Evolutionary conservation across 1,140 invertebrate species (phyloP).

Genomic region (Trichomalopsis sarcophagae): DNA sequence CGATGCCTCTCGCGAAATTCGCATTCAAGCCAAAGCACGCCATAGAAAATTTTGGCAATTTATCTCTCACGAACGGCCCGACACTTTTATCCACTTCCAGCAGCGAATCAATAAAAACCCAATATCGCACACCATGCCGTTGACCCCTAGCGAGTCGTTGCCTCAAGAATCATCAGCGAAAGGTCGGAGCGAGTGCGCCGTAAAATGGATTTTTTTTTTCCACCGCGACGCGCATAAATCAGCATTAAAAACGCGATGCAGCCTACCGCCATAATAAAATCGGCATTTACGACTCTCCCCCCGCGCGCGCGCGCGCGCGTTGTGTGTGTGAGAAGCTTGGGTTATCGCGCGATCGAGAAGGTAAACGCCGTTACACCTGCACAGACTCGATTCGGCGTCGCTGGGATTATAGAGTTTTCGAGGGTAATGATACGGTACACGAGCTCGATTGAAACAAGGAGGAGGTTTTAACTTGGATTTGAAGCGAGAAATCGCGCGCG

Average conservation of each 20-base stretch:
- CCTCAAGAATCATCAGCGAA: neutral
- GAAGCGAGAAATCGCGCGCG: conserved; percentile 5
- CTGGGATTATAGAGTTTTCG: too few species aligned
- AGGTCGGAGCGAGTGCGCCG: neutral
- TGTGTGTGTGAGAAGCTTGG: neutral
- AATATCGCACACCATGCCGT: neutral
- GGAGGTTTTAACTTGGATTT: neutral
- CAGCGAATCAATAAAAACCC: neutral
- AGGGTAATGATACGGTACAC: neutral
- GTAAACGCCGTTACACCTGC: neutral
- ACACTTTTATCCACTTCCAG: too few species aligned
- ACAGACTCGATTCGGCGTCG: neutral
- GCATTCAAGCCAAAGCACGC: neutral
- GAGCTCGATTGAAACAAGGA: neutral
- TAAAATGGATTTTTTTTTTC: conserved; percentile 1
- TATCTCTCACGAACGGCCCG: too few species aligned
- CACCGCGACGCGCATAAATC: conserved; percentile 8
- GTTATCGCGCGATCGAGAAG: neutral
- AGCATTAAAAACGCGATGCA: neutral
- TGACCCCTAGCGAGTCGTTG: neutral
- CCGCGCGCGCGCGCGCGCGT: neutral
- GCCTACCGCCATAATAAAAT: conserved; percentile 24
- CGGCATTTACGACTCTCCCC: neutral
- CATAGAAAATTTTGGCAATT: too few species aligned
- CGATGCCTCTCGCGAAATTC: neutral